Evolutionary conservation across 2,888 invertebrate genomes (phyloP).

Genomic region (Chironomus tentans): DNA sequence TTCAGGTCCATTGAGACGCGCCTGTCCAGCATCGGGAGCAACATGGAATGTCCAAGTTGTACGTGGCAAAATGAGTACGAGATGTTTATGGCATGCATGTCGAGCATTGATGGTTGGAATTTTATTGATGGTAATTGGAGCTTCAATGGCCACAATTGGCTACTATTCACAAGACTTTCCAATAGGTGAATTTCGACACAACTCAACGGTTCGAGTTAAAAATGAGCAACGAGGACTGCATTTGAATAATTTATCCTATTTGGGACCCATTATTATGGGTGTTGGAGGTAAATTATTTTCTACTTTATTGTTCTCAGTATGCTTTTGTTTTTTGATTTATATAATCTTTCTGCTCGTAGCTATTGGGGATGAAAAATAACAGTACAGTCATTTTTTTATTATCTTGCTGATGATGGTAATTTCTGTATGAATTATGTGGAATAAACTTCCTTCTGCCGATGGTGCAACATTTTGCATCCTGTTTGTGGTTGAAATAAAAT

Average conservation of each 20-base stretch:
- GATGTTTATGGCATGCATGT: conserved; percentile 90
- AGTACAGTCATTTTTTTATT: no score
- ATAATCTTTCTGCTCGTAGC: not conserved
- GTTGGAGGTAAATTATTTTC: conserved; percentile 57
- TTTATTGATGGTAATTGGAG: conserved; percentile 77
- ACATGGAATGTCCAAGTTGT: conserved; percentile 82
- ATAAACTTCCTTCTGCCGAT: no score
- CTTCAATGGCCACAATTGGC: conserved; percentile 91
- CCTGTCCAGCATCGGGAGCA: conserved; percentile 70
- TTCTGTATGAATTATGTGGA: no score
- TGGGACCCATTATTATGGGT: conserved; percentile 97
- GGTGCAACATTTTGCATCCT: no score
- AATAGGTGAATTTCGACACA: conserved; percentile 67
- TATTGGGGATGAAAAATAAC: no score
- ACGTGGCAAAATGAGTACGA: conserved; percentile 76
- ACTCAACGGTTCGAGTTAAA: conserved; percentile 67
- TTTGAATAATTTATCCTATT: conserved; percentile 82
- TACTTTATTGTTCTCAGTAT: not conserved
- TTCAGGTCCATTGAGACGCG: conserved; percentile 49
- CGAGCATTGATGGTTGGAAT: conserved; percentile 82
- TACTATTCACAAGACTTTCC: conserved; percentile 78
- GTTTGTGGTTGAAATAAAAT: no score
- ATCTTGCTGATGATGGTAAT: no score
- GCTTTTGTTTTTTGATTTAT: not conserved
- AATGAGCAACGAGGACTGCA: conserved; percentile 73